These are phyloP conservation scores for Alviniconcha strummeri DNA, from an alignment of 2,888 invertebrate genomes.

Conservation along the genomic window DNA sequence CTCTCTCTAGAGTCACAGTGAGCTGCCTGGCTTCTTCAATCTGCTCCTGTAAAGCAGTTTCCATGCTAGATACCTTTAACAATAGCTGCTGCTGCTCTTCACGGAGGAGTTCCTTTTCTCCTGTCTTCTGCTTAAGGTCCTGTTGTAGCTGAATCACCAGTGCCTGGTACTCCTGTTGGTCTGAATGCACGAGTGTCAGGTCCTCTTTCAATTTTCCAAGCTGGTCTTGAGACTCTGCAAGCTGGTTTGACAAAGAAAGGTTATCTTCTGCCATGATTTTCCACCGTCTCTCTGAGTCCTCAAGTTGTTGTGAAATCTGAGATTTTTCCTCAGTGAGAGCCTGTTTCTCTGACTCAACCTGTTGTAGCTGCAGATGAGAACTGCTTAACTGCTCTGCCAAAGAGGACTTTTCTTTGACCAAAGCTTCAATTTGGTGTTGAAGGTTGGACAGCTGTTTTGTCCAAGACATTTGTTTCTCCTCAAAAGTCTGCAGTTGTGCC, in stretches of 20 bases:
- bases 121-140: background rate
- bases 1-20: background rate
- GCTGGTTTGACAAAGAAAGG: background rate
- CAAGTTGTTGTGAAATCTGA: background rate
- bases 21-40: background rate
- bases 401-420: background rate
- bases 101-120: background rate
- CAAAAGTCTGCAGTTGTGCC: no score
- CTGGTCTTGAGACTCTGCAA: background rate
- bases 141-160: background rate
- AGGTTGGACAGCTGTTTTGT: background rate
- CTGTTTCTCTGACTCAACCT: background rate
- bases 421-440: background rate
- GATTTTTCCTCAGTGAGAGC: background rate
- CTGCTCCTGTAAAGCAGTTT: slow-evolving; percentile 9
- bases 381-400: background rate
- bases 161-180: background rate
- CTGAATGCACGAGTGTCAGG: background rate
- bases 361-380: background rate
- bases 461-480: background rate
- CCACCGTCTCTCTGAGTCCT: background rate
- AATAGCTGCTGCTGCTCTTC: slow-evolving; percentile 11
- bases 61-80: background rate
- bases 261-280: slow-evolving; percentile 6
- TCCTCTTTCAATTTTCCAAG: background rate